These are phyloP conservation scores for Condylura cristata DNA, from an alignment of 2,113 vertebrate genomes.

Conservation along the genomic window DNA sequence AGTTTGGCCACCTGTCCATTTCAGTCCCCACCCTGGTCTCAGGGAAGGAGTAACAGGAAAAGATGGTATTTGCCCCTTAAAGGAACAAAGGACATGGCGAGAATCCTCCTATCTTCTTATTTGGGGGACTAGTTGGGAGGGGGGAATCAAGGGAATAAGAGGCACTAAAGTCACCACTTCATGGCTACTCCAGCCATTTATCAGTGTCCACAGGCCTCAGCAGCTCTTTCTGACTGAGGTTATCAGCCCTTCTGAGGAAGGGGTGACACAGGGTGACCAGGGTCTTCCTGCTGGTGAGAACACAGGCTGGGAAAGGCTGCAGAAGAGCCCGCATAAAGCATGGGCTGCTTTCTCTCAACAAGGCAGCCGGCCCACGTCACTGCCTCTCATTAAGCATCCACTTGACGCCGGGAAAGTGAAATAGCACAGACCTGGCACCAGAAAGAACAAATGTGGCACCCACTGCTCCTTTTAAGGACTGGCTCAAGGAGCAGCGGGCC, in stretches of 20 bases:
- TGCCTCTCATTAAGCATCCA: constrained; percentile 64
- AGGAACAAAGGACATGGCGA: constrained; percentile 27
- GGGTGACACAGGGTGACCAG: not conserved
- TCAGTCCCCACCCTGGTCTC: not conserved
- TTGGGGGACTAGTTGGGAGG: not conserved
- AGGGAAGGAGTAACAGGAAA: not conserved
- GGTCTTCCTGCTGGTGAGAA: not conserved
- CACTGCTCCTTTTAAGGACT: constrained; percentile 80
- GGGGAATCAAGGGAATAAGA: not conserved
- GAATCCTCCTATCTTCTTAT: constrained; percentile 7
- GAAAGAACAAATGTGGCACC: constrained; percentile 68
- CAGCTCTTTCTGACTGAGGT: not conserved
- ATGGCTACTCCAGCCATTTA: constrained; percentile 36
- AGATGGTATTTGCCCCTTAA: not conserved
- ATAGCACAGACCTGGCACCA: constrained; percentile 76
- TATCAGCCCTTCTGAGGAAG: not conserved
- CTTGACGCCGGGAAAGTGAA: constrained; percentile 72
- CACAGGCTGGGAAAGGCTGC: not conserved
- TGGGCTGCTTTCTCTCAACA: constrained; percentile 63
- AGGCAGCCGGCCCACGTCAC: constrained; percentile 61
- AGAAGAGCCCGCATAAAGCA: not conserved
- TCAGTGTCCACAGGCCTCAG: constrained; percentile 36
- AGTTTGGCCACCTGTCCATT: not conserved
- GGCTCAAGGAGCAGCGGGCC: constrained; percentile 51
- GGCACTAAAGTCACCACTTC: not conserved